phyloP scores from a whole-genome alignment of 1,140 invertebrate genomes.

The Dinoponera quadriceps region DNA sequence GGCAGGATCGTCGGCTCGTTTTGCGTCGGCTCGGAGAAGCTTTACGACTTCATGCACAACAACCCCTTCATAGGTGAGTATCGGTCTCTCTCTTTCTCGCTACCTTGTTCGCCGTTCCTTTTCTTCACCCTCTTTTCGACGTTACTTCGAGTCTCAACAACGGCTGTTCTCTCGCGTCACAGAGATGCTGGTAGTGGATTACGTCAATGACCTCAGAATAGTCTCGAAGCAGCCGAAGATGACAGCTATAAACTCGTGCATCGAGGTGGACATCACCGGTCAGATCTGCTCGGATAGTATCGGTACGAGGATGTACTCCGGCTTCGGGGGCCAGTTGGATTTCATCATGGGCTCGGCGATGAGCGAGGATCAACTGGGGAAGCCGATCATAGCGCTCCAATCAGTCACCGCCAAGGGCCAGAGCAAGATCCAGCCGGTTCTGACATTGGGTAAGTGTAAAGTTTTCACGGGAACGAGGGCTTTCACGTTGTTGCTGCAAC shows the following conservation, averaged over 20 bases:
- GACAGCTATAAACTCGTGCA: constrained; percentile 98
- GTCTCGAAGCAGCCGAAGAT: constrained; percentile 95
- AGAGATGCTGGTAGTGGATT: constrained; percentile 95
- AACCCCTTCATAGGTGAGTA: constrained; percentile 95
- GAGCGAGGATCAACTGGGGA: constrained; percentile 94
- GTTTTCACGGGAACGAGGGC: not conserved
- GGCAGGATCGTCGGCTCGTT: constrained; percentile 97
- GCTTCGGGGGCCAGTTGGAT: constrained; percentile 97
- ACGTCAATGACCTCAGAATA: constrained; percentile 93
- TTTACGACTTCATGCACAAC: constrained; percentile 97
- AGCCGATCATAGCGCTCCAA: constrained; percentile 97
- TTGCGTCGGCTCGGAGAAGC: constrained; percentile 93
- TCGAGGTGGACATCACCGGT: constrained; percentile 98
- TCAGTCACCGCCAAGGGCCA: constrained; percentile 94
- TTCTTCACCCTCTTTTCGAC: not conserved
- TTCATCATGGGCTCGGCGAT: constrained; percentile 97
- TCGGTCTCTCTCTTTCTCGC: not conserved
- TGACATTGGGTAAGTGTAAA: constrained; percentile 90
- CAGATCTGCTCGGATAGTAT: constrained; percentile 97
- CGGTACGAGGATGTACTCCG: constrained; percentile 96
- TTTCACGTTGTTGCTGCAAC: not conserved
- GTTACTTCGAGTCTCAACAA: not conserved
- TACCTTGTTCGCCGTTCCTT: not conserved
- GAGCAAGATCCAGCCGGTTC: constrained; percentile 94
- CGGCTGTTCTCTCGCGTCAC: constrained; percentile 58